phyloP scores from a whole-genome alignment of 2,797 vertebrate species.

The Gymnoscopelus braueri region DNA sequence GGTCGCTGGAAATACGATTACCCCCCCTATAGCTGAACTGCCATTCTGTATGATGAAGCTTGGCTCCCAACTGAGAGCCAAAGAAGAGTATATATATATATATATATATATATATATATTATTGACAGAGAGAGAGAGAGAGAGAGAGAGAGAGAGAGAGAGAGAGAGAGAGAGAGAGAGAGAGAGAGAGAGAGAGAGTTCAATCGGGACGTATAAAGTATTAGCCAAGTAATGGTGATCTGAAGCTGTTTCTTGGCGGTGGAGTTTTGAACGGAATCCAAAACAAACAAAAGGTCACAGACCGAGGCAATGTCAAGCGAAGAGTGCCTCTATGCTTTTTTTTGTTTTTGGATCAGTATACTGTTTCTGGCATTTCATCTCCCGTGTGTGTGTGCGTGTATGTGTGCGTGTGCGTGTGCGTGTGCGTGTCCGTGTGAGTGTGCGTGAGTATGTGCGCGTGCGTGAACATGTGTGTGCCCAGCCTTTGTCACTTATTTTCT shows the following conservation, averaged over 20 bases:
- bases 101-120: no score
- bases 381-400: slow-evolving; percentile 67
- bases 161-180: neutral
- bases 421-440: slow-evolving; percentile 59
- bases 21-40: slow-evolving; percentile 54
- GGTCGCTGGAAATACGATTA: slow-evolving; percentile 54
- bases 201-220: no score
- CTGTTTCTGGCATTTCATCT: slow-evolving; percentile 61
- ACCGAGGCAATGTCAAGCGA: no score
- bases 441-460: slow-evolving; percentile 73
- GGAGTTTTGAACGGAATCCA: no score
- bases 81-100: slow-evolving; percentile 53
- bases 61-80: slow-evolving; percentile 67
- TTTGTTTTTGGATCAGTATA: slow-evolving; percentile 1
- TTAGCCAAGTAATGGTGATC: no score
- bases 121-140: no score
- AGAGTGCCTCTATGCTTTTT: no score
- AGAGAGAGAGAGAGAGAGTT: no score
- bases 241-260: no score
- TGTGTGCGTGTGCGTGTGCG: slow-evolving; percentile 6
- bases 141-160: no score
- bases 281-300: no score
- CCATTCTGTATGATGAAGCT: slow-evolving; percentile 68
- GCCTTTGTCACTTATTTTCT: slow-evolving; percentile 69
- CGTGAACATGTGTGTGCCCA: slow-evolving; percentile 56